Base-by-base conservation (phyloP, 2,113 vertebrate species). In the Elaphurus davidianus region DNA sequence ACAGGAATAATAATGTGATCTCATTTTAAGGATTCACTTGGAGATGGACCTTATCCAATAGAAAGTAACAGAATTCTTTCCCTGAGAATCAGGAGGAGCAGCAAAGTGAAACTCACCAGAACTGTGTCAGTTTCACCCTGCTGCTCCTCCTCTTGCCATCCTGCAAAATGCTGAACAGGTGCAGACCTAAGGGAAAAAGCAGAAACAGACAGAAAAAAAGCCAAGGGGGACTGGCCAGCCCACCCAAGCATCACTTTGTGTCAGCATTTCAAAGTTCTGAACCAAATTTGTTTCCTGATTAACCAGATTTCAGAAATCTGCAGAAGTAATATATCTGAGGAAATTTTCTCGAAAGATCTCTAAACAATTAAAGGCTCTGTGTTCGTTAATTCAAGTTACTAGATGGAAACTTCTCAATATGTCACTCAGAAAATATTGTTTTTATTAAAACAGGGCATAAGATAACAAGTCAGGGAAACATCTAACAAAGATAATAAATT, bases 101-200 rank as follows among this genome's bases (percentile, higher is more conserved):
- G 98, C 97, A 98, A 98, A 98, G 98, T 97, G 98, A 98, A 98
- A 98, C 97, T 98, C 97, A 98, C 98, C 97, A 98, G 97, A 85
- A 98, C 95, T 95, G 96, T 97, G 97, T 97, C 98, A 98, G 97
- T 98, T 98, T 98, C 98, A 98, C 97, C 96, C 87, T 98, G 98
- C 98, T 98, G 97, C 98, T 96, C 95, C 98, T 98, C 97, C 98
- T 87, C 87, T 90, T 97, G 91, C 87, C 98, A 98, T 97, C 93
- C 98, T 96, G 96, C 96, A 87, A 97, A 97, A 96, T 85, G 96
- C 91, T 97, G 83, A 97, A 95, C 90, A 97, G 88, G 57, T 88
- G 87, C 90, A 90, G 96, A 98, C 95, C 97, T 96, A 92, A 62
- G 71, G 96, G 45, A 94, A 91, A 96, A 97, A 98, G 95, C 90